phyloP scores from a whole-genome alignment of 35 echinoderm and acorn worm genomes.

The Ophiothrix spiculata region DNA sequence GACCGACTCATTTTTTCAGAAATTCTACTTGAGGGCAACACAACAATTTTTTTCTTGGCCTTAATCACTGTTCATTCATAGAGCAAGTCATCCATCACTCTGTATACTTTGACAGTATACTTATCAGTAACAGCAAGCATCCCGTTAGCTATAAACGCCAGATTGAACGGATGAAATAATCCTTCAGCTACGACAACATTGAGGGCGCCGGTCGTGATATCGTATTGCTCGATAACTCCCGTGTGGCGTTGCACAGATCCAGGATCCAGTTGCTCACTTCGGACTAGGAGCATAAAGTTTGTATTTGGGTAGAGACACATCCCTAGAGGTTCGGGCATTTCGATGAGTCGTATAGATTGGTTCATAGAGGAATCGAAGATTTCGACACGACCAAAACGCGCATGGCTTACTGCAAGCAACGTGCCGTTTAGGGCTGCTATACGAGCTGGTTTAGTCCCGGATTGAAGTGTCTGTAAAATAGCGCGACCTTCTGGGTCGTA shows the following conservation, averaged over 20 bases:
- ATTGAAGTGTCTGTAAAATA: not conserved
- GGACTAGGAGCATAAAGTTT: not conserved
- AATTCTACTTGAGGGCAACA: no score
- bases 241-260: not conserved
- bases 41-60: no score
- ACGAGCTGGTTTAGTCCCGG: not conserved
- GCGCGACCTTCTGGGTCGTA: not conserved
- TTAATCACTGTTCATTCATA: no score
- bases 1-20: no score
- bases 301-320: not conserved
- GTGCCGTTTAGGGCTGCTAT: not conserved
- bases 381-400: not conserved
- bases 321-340: not conserved
- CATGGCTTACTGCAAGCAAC: not conserved
- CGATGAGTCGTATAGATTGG: not conserved
- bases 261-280: not conserved
- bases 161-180: conserved; percentile 8
- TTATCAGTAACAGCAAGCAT: conserved; percentile 1
- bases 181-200: not conserved
- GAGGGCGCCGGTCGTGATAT: not conserved
- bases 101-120: not conserved
- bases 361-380: not conserved
- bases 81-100: not conserved
- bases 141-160: not conserved
- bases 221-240: not conserved